These are phyloP conservation scores for Porites cylindrica DNA, from an alignment of 92 coral and sea anemone genomes.

Conservation along the genomic window DNA sequence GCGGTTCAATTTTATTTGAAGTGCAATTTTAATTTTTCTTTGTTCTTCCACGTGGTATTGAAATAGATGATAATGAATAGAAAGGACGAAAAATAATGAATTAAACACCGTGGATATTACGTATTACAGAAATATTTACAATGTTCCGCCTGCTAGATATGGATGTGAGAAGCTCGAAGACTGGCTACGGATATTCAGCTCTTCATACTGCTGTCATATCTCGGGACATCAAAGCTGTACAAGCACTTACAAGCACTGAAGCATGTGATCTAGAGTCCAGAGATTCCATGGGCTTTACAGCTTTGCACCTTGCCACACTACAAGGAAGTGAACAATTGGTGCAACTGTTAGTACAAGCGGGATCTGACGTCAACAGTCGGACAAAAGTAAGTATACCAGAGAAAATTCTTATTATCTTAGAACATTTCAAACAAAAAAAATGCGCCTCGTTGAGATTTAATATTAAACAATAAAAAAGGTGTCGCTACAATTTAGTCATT, in stretches of 20 bases:
- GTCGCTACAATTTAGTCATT: too few species aligned
- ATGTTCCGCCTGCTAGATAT: neutral
- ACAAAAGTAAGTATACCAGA: slow-evolving; percentile 59
- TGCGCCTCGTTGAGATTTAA: too few species aligned
- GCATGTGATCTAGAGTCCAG: slow-evolving; percentile 66
- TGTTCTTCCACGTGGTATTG: too few species aligned
- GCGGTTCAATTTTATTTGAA: too few species aligned
- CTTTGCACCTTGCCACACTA: slow-evolving; percentile 84
- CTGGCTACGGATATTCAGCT: slow-evolving; percentile 76
- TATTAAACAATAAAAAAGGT: too few species aligned
- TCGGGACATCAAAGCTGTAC: slow-evolving; percentile 62
- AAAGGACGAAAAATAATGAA: neutral
- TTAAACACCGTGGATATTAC: too few species aligned
- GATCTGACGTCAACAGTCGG: slow-evolving; percentile 66
- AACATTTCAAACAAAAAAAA: too few species aligned
- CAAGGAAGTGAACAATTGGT: slow-evolving; percentile 66
- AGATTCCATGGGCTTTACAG: slow-evolving; percentile 86
- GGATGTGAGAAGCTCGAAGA: neutral
- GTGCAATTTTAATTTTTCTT: too few species aligned
- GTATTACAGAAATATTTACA: too few species aligned
- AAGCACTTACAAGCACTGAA: slow-evolving; percentile 38
- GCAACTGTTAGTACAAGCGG: slow-evolving; percentile 63
- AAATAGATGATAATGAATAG: neutral
- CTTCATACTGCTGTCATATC: slow-evolving; percentile 83
- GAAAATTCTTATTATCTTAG: too few species aligned